A percentile compares a stretch with the other conserved stretches of the same genome.
Evolutionary conservation across 1,140 invertebrate genomes (phyloP).

Genomic region (Agraylea sexmaculata): DNA sequence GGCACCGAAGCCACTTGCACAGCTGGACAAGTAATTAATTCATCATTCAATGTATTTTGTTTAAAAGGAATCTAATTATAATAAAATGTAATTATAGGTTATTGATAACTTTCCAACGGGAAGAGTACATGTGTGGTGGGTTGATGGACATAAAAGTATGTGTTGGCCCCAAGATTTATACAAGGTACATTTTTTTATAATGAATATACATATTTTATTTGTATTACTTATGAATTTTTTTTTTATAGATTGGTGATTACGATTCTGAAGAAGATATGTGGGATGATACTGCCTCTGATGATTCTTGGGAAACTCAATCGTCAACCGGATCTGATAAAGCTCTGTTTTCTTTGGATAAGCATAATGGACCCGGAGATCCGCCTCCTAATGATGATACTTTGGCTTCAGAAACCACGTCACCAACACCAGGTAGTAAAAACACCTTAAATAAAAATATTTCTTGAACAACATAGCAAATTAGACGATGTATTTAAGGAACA

Average conservation of each 20-base stretch:
- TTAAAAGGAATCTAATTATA: neutral
- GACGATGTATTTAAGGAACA: too few relatives aligned
- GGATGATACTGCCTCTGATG: slow-evolving; percentile 48
- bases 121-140: slow-evolving; percentile 76
- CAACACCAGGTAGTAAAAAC: too few relatives aligned
- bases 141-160: slow-evolving; percentile 68
- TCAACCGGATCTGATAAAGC: slow-evolving; percentile 12
- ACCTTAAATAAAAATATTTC: too few relatives aligned
- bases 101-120: slow-evolving; percentile 80
- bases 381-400: slow-evolving; percentile 20
- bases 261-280: slow-evolving; percentile 68
- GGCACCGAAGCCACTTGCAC: slow-evolving; percentile 59
- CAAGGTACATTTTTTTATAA: slow-evolving; percentile 30
- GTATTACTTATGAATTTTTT: neutral
- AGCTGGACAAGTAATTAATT: slow-evolving; percentile 55
- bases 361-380: slow-evolving; percentile 30
- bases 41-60: neutral
- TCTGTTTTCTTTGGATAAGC: slow-evolving; percentile 3
- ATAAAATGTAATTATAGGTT: too few relatives aligned
- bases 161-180: slow-evolving; percentile 80
- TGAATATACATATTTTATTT: neutral
- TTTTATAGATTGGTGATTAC: slow-evolving; percentile 54
- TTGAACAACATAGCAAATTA: too few relatives aligned
- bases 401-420: slow-evolving; percentile 14
- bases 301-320: slow-evolving; percentile 72